Base-by-base conservation (phyloP, 2,797 vertebrate species). In the Coccyzus lansbergi region DNA sequence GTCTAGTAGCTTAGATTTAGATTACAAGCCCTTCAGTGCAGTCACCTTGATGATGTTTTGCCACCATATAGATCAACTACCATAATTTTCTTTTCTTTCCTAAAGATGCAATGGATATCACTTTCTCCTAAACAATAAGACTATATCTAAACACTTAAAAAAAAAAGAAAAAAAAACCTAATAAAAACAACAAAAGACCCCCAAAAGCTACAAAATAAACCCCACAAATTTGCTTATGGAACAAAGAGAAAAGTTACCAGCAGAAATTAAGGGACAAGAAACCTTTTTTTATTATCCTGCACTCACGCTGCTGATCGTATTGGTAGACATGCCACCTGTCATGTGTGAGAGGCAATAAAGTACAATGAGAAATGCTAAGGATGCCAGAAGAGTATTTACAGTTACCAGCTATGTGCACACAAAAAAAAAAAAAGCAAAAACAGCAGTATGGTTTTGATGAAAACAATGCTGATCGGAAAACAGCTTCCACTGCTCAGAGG, bases 371-470 rank as follows among this genome's bases (percentile, higher is more conserved):
- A 72, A 89, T 51, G 71, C 72, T 94, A 82, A 80, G 31, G 49
- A 76, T 88, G 56, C 86, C 72, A 91, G 63, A 78, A 76, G 70
- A 53, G 31, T 77, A 53, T 94, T 96, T 88, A 94, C 74, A 79
- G 64, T 77, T 90, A 89, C 63, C 75, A 89, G 18, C 56, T 40
- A 4, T 49, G 26, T 51, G 65, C 75, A 88, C 74, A 53, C 94
- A 83, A 62, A n/a, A n/a, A n/a, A n/a, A n/a, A n/a, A n/a, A n/a
- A n/a, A n/a, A n/a, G 42, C 53, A 65, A 18, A 31, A 56, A 56
- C 49, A 79, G 68, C 22, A 44, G 74, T 36, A 64, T 62, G 26
- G 64, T 91, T 87, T 60, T 72, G 69, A 92, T 83, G 58, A 92
- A 90, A 68, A 49, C 29, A 21, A 24, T 36, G 69, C 31, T 28